Evolutionary conservation across 2,113 vertebrate species (phyloP), one percentile per base, ranked within the genome.

Genomic region (Sylvilagus bachmani): DNA sequence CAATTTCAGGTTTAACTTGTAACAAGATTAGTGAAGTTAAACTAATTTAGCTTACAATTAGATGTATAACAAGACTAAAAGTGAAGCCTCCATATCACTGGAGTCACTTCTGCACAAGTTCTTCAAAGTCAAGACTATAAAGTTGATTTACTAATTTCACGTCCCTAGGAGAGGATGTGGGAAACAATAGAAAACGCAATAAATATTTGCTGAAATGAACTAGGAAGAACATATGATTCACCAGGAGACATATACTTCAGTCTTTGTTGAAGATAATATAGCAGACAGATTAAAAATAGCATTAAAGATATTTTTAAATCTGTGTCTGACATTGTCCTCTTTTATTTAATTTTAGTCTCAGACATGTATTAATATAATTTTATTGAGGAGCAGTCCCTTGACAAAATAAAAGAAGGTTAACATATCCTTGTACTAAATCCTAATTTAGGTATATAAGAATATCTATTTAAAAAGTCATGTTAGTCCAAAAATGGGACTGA

Each of bases 301-400:
- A 84, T 83, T 55, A 71, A 25, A 88, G 19, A 11, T 90, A 64
- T 75, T 83, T 94, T 96, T 16, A 55, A 86, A 51, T 90, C 27
- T 3, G 11, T 90, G 7, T 77, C 22, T 79, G 25, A 70, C 24
- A 82, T 55, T 67, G 21, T 84, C 6, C 13, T 84, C 10, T 86
- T 86, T 86, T 14, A 81, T 66, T 87, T 70, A 78, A 92, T 2
- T 80, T 27, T 80, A 38, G 44, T 36, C 58, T 79, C 33, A 75
- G 53, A 61, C 17, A 36, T 64, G 4, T 6, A 38, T 84, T 69
- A 10, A 9, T 61, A 49, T 22, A 83, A 38, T 80, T 83, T 79
- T 87, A 94, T 69, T 86, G 53, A 75, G 25, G 16, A 51, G 3
- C 1, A 62, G 12, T 69, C 36, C 44, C 58, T 51, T 58, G 70